Evolutionary conservation across 1,140 invertebrate species (phyloP).

Genomic region (Drosophila prosaltans): DNA sequence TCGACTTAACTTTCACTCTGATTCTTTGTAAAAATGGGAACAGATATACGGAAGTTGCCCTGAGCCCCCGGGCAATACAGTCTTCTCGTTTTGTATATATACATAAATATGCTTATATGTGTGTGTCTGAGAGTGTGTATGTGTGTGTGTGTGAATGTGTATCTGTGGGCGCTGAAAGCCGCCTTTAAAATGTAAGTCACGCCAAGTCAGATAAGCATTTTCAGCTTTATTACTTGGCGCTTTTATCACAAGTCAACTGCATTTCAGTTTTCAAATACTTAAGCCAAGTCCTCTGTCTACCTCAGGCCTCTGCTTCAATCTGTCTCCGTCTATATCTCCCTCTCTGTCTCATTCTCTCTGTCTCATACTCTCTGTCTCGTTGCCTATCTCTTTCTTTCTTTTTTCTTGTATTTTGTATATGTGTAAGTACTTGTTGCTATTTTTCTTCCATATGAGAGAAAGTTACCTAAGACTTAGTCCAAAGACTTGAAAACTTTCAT

Average conservation of each 20-base stretch:
- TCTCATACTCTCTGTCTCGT: neutral
- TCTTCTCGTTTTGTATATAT: constrained; percentile 21
- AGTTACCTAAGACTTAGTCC: constrained; percentile 52
- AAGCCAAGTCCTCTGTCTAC: constrained; percentile 45
- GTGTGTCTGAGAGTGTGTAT: constrained; percentile 19
- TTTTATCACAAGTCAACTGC: constrained; percentile 64
- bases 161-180: constrained; percentile 50
- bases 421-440: constrained; percentile 46
- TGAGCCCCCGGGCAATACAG: constrained; percentile 35
- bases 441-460: constrained; percentile 19
- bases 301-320: neutral
- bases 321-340: neutral
- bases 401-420: constrained; percentile 10
- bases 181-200: constrained; percentile 78
- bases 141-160: constrained; percentile 15
- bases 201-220: constrained; percentile 73
- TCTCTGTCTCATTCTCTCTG: constrained; percentile 27
- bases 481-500: constrained; percentile 66
- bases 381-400: constrained; percentile 13
- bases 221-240: constrained; percentile 66
- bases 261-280: constrained; percentile 57
- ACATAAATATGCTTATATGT: constrained; percentile 15
- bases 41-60: constrained; percentile 68
- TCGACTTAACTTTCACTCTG: constrained; percentile 66
- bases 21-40: constrained; percentile 55